Base-by-base conservation (phyloP, 2,888 invertebrate genomes). In the Lamellibrachia columna region DNA sequence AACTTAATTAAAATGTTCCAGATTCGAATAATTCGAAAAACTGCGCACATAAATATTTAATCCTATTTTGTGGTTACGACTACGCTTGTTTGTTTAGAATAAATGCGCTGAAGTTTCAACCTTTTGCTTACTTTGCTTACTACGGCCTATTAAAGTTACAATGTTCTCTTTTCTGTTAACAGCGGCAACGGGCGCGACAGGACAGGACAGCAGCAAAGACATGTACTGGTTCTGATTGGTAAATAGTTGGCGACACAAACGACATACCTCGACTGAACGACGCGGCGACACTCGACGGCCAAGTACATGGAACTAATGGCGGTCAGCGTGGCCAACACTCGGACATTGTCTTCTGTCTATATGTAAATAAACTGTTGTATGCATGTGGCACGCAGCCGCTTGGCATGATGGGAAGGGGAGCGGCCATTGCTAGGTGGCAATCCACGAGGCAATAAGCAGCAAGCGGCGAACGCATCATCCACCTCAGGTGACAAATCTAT, bases 181-280 rank as follows among this genome's bases (percentile, higher is more conserved):
- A 75, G 75, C 75, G 75, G 75, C 75, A 75, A 22, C 75, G 75
- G 22, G 75, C 75, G 75, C 75, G 75, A 15, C 75, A 75, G 75
- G 75, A 75, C 75, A 75, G 75, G 75, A 75, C 75, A 75, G 75
- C 75, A 75, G 75, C 75, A 75, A 75, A 75, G 75, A 75, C 75
- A 75, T 75, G 75, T 75, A 75, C 75, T 75, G 75, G 75, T 75
- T 75, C 22, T 75, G 75, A 75, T 75, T 75, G 22, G 75, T 75
- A n/a, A n/a, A 75, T n/a, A 75, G 75, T n/a, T 75, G 75, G 22
- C 75, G 75, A 75, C 75, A 75, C 75, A 75, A 75, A 75, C 75
- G 2, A 75, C 75, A 75, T 75, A 75, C 75, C 75, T 75, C 75
- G 75, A 75, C 75, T 22, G 22, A 75, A 75, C 22, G 75, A 75